Evolutionary conservation across 2,113 vertebrate genomes (phyloP).

Genomic region (Cryptomyrus ogoouensis): DNA sequence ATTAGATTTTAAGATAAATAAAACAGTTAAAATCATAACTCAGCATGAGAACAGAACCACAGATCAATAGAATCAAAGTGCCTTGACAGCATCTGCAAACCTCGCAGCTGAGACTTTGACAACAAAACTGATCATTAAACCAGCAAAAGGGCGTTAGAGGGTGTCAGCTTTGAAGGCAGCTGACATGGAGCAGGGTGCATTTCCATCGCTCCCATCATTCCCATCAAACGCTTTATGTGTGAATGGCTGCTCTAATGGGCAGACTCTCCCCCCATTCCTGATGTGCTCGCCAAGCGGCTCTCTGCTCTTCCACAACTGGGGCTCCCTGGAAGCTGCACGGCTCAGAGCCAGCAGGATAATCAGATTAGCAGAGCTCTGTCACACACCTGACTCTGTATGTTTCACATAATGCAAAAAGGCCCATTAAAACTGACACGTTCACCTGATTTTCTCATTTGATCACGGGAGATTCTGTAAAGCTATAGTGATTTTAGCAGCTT

Average conservation of each 20-base stretch:
- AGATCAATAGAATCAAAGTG: conserved; percentile 26
- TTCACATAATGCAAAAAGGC: not conserved
- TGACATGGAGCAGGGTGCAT: conserved; percentile 36
- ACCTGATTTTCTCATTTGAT: not conserved
- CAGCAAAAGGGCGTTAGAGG: not conserved
- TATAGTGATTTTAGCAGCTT: not conserved
- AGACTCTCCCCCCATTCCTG: conserved; percentile 13
- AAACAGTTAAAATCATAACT: not conserved
- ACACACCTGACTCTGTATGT: not conserved
- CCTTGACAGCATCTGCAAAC: conserved; percentile 37
- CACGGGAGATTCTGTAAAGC: not conserved
- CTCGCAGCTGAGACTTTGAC: conserved; percentile 34
- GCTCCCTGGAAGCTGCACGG: conserved; percentile 17
- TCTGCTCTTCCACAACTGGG: conserved; percentile 20
- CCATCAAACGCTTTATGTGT: conserved; percentile 32
- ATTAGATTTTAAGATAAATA: not conserved
- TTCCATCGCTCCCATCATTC: conserved; percentile 21
- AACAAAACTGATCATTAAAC: conserved; percentile 54
- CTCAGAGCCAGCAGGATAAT: not conserved
- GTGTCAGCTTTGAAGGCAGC: conserved; percentile 45
- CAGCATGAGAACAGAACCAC: conserved; percentile 8
- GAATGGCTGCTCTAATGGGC: conserved; percentile 8
- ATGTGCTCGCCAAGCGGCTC: conserved; percentile 9
- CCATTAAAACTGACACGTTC: not conserved
- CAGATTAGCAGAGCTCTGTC: not conserved